Conservation (phyloP, 2,888 invertebrate genomes). For the Linyphia triangularis region DNA sequence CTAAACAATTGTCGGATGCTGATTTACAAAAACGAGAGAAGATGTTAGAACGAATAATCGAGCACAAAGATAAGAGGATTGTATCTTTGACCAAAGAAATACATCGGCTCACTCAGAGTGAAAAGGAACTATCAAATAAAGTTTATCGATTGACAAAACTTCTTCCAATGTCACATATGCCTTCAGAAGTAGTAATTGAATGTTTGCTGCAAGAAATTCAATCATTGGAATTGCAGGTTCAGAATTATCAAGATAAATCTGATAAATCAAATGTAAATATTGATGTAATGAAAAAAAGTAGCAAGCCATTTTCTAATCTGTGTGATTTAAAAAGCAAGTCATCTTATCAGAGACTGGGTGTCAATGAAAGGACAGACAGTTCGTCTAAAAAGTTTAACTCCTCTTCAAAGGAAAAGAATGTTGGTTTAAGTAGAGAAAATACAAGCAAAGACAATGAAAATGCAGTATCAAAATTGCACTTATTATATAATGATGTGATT, state of each 20-base stretch:
- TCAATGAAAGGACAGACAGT: neutral
- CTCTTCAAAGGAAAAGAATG: neutral
- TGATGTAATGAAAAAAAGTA: neutral
- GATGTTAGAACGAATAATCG: slow-evolving; percentile 54
- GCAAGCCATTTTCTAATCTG: too few species aligned
- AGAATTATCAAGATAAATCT: neutral
- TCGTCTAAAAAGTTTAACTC: neutral
- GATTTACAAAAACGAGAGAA: slow-evolving; percentile 16
- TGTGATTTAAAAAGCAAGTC: neutral
- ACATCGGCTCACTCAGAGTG: slow-evolving; percentile 16
- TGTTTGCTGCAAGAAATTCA: slow-evolving; percentile 66
- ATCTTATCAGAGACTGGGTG: neutral
- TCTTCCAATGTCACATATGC: slow-evolving; percentile 52
- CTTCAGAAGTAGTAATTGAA: slow-evolving; percentile 55
- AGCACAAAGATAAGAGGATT: slow-evolving; percentile 66
- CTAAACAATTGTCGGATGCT: neutral
- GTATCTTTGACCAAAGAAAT: slow-evolving; percentile 51
- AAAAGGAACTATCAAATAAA: slow-evolving; percentile 57
- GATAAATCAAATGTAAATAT: neutral
- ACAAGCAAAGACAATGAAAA: slow-evolving; percentile 7
- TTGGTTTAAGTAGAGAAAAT: neutral
- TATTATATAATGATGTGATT: slow-evolving; percentile 51
- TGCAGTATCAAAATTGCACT: slow-evolving; percentile 19
- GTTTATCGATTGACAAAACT: slow-evolving; percentile 57
- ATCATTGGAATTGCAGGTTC: slow-evolving; percentile 44